Evolutionary conservation across 1,140 invertebrate species (phyloP).

Genomic region (Palaemon carinicauda): DNA sequence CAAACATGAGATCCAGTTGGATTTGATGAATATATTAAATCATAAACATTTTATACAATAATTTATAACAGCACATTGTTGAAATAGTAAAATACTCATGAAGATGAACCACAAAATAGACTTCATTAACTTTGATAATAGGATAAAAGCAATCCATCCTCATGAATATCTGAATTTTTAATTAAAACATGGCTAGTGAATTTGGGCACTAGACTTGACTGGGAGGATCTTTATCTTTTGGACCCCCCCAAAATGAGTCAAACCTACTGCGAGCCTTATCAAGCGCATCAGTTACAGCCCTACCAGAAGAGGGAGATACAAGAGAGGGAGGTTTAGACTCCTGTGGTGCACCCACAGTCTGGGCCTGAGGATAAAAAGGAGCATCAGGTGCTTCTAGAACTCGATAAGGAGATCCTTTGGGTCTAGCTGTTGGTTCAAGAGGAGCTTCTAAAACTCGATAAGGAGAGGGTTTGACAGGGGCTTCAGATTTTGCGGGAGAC

Average conservation of each 20-base stretch:
- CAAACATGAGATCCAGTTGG: conserved; percentile 10
- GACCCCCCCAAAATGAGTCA: conserved; percentile 82
- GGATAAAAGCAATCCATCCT: conserved; percentile 17
- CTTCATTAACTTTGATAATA: conserved; percentile 3
- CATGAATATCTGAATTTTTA: conserved; percentile 47
- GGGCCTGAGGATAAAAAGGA: conserved; percentile 57
- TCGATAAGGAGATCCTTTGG: conserved; percentile 62
- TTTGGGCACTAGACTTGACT: conserved; percentile 59
- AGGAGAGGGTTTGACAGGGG: conserved; percentile 56
- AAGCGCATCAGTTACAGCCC: conserved; percentile 77
- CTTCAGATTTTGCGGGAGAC: conserved; percentile 51
- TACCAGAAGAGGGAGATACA: conserved; percentile 67
- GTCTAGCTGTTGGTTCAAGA: conserved; percentile 60
- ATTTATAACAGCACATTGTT: conserved; percentile 50
- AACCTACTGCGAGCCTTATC: conserved; percentile 84
- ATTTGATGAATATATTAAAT: background rate
- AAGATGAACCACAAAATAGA: conserved; percentile 32
- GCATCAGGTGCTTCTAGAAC: conserved; percentile 60
- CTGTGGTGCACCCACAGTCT: conserved; percentile 47
- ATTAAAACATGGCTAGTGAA: conserved; percentile 52
- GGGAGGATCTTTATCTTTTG: conserved; percentile 60
- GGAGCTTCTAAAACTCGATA: conserved; percentile 67
- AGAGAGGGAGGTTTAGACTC: conserved; percentile 58
- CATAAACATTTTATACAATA: conserved; percentile 10
- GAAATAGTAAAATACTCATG: conserved; percentile 30